These are phyloP conservation scores for Harpegnathos saltator DNA, from an alignment of 1,140 invertebrate species.

Conservation along the genomic window DNA sequence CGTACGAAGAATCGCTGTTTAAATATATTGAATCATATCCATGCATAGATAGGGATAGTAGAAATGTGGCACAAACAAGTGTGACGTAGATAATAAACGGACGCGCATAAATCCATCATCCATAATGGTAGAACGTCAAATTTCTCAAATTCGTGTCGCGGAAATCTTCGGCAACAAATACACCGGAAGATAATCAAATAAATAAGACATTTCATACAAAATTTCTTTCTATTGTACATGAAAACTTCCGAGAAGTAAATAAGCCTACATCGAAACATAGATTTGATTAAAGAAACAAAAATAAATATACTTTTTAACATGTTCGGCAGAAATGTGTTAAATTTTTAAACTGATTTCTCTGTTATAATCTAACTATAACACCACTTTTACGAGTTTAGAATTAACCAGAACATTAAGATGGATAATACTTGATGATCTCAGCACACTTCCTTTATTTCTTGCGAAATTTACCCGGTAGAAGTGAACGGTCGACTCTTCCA, in stretches of 20 bases:
- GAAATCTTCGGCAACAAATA: background rate
- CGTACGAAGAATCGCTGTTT: background rate
- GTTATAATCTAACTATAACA: background rate
- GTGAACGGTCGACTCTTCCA: background rate
- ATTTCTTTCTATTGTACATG: background rate
- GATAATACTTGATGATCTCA: constrained; percentile 3
- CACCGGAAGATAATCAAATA: background rate
- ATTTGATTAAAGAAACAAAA: background rate
- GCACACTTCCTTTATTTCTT: background rate
- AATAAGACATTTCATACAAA: background rate
- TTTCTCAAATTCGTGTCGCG: background rate
- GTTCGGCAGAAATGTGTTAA: background rate
- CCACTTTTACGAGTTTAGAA: background rate
- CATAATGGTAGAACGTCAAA: background rate
- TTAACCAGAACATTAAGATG: background rate
- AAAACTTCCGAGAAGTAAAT: constrained; percentile 11
- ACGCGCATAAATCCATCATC: constrained; percentile 20
- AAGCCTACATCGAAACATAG: background rate
- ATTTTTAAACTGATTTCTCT: background rate
- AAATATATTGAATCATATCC: constrained; percentile 8
- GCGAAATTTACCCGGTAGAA: background rate
- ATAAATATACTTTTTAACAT: background rate
- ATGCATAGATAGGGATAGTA: background rate
- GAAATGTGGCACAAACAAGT: background rate
- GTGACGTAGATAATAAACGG: constrained; percentile 11